Evolutionary conservation across 2,888 invertebrate genomes (phyloP), one percentile per base, ranked within the genome.

Genomic region (Andricus curvator): DNA sequence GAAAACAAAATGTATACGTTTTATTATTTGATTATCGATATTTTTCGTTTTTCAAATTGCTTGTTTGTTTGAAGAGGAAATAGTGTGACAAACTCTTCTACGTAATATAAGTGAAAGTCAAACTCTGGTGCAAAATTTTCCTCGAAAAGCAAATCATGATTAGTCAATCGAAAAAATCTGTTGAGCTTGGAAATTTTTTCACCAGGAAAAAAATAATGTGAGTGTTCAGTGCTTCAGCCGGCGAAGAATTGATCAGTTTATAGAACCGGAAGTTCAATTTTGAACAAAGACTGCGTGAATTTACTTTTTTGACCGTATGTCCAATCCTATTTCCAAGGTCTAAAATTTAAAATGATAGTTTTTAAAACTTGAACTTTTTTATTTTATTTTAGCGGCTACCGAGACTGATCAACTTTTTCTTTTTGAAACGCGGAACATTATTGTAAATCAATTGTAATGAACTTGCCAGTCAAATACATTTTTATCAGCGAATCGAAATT

Each of bases 1-100:
- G 56, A 74, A 74, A 74, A 60, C 74, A 74, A 56, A 74, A 74
- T 74, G 74, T 74, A 74, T 74, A 74, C 74, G 74, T 74, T 74
- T 74, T 74, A 56, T 74, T 74, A 56, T 74, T 74, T 74, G 51
- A 74, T 51, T 29, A 74, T 74, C 17, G 70, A 74, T 74, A 74
- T 51, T 51, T 29, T 56, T 74, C 51, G 44, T 29, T 74, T 74
- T 74, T 70, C 29, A 56, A 74, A 60, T 37, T 74, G 51, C 74
- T 74, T 56, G 56, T 56, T 74, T 74, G 56, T 56, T 74, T 56
- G 22, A 33, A 33, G 74, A 74, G 56, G 11, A 74, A 56, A 74
- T 13, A 29, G 74, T 60, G 74, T 60, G 56, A 74, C 51, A 74
- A 74, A 74, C 56, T 74, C 33, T 56, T 74, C n/a, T 56, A 37